A percentile compares a stretch with the other conserved stretches of the same genome.
phyloP scores from a whole-genome alignment of 35 echinoderm and acorn worm genomes.

The Amphiura filiformis region DNA sequence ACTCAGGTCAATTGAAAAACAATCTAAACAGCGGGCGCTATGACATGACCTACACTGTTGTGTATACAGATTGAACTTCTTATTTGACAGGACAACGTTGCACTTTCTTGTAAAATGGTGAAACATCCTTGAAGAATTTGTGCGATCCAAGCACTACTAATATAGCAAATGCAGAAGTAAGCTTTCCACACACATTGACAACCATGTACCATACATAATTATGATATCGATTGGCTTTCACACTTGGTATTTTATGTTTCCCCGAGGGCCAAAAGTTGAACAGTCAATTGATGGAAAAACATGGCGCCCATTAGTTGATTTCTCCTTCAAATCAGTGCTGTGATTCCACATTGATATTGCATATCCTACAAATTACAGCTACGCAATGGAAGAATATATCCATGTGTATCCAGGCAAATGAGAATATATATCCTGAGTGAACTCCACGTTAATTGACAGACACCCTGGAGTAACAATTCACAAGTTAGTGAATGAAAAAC shows the following conservation, averaged over 20 bases:
- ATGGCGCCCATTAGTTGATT: conserved; percentile 4
- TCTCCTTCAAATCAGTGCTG: not conserved
- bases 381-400: not conserved
- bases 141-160: too few species aligned
- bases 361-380: not conserved
- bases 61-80: not conserved
- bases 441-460: not conserved
- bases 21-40: conserved; percentile 3
- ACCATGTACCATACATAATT: too few species aligned
- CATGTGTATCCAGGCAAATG: not conserved
- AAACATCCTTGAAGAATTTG: not conserved
- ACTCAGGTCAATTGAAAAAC: not conserved
- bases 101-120: not conserved
- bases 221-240: too few species aligned
- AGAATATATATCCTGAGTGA: not conserved
- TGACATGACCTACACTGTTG: not conserved
- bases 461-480: conserved; percentile 10
- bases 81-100: conserved; percentile 5
- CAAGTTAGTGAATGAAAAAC: conserved; percentile 11
- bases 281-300: conserved; percentile 14
- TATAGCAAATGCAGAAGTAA: too few species aligned
- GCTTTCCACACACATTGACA: too few species aligned
- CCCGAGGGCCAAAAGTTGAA: conserved; percentile 4
- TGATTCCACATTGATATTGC: not conserved
- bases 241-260: not conserved